phyloP scores from a whole-genome alignment of 2,113 vertebrate species.

The Vicugna pacos region DNA sequence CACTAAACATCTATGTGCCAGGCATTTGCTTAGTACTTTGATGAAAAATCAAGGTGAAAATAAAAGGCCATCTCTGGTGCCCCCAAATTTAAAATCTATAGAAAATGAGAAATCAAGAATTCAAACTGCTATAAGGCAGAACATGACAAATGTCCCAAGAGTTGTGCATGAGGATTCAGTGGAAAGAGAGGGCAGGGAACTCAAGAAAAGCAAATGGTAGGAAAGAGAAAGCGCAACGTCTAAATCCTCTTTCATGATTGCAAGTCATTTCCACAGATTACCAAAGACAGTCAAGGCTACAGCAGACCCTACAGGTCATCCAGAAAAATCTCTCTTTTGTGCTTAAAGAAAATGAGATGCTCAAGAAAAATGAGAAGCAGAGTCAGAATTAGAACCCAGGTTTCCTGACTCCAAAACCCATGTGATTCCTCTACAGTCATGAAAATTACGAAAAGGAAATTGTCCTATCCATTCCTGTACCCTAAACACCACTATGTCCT shows the following conservation, averaged over 20 bases:
- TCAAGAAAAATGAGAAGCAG: background rate
- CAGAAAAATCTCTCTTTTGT: background rate
- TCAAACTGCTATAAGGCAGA: background rate
- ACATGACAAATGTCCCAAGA: background rate
- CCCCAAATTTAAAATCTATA: background rate
- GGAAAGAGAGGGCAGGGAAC: background rate
- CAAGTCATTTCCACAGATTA: background rate
- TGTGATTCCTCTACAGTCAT: background rate
- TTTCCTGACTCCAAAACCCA: slow-evolving; percentile 26
- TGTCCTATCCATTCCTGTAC: background rate
- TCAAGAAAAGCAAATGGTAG: background rate
- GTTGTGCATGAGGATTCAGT: background rate
- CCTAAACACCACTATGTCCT: background rate
- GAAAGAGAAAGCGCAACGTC: background rate
- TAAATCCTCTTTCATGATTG: background rate
- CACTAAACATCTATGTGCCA: background rate
- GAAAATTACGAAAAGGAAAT: background rate
- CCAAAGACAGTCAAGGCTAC: background rate
- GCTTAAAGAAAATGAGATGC: background rate
- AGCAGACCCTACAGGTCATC: background rate
- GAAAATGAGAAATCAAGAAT: background rate
- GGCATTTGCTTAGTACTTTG: background rate
- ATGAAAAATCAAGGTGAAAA: background rate
- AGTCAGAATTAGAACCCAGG: background rate
- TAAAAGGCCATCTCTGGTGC: background rate